Base-by-base conservation (phyloP, 2,888 invertebrate species). In the Synanthedon vespiformis region DNA sequence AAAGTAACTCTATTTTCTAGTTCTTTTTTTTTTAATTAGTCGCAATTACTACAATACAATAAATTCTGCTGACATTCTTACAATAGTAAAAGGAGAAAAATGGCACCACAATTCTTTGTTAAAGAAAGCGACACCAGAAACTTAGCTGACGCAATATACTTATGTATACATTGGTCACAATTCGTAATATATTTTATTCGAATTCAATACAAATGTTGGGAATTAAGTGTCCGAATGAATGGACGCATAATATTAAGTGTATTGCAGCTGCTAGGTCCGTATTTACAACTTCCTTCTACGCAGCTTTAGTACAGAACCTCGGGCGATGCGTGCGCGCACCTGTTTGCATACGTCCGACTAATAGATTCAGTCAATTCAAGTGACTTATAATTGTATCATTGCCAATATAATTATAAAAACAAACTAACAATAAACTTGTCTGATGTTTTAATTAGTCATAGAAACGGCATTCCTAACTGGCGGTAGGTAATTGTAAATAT, bases 221-320 rank as follows among this genome's bases (percentile, higher is more conserved):
- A 72, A 76, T 74, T 72, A 72, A 48, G 22, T 22, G 48, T 13
- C 64, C 65, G 61, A 66, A 68, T 63, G 64, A 71, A 69, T 61
- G 62, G 63, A 62, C 48, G 59, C 58, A 59, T 60, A 60, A 60
- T 60, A 61, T 61, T 58, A 64, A 65, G 62, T 67, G 62, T 60
- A 61, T 63, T 60, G 75, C 76, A 84, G 84, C 77, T 84, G 85
- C 73, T 59, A 40, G 52, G 57, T 61, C 61, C 22, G 70, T 80
- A 75, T 87, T 87, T 81, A 81, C 72, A 75, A 81, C 81, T 82
- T 82, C 80, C 79, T 67, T 56, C 58, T 61, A 62, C 67, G 77
- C 78, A 77, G 76, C 77, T 78, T 81, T 79, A 66, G 68, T 62
- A 54, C 54, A 57, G 64, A 68, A 66, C 72, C 68, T 65, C 64